Evolutionary conservation across 2,113 vertebrate species (phyloP).

Genomic region (Dasypus novemcinctus): DNA sequence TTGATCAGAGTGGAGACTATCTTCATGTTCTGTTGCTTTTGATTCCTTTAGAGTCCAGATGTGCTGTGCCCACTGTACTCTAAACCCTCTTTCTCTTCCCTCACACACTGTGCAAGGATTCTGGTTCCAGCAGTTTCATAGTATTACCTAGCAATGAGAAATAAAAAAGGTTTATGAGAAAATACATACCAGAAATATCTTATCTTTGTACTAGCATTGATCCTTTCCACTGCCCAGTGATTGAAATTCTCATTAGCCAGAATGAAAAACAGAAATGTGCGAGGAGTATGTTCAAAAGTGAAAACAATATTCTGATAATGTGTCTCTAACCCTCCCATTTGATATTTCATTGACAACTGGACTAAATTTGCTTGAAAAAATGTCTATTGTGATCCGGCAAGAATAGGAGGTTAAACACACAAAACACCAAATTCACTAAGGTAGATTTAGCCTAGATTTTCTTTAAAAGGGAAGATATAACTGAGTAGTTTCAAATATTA

Average conservation of each 20-base stretch:
- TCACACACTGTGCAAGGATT: neutral
- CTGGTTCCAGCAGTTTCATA: conserved; percentile 13
- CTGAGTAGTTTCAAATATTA: neutral
- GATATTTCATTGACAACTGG: neutral
- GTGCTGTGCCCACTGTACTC: neutral
- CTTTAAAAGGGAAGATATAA: neutral
- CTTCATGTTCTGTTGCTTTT: conserved; percentile 16
- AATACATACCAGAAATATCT: neutral
- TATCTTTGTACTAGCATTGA: neutral
- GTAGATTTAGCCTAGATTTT: neutral
- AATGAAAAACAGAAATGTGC: conserved; percentile 7
- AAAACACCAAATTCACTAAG: neutral
- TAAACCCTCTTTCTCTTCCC: neutral
- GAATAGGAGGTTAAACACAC: neutral
- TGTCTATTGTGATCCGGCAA: neutral
- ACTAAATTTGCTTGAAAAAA: conserved; percentile 29
- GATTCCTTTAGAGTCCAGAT: neutral
- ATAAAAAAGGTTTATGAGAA: conserved; percentile 6
- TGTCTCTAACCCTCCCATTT: neutral
- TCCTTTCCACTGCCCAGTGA: neutral
- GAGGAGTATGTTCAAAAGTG: conserved; percentile 8
- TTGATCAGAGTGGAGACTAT: neutral
- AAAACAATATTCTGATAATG: neutral
- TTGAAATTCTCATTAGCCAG: conserved; percentile 3
- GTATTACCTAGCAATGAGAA: neutral